A percentile compares a stretch with the other conserved stretches of the same genome.
Evolutionary conservation across 2,888 invertebrate genomes (phyloP).

Genomic region (Drosophila infuscata): DNA sequence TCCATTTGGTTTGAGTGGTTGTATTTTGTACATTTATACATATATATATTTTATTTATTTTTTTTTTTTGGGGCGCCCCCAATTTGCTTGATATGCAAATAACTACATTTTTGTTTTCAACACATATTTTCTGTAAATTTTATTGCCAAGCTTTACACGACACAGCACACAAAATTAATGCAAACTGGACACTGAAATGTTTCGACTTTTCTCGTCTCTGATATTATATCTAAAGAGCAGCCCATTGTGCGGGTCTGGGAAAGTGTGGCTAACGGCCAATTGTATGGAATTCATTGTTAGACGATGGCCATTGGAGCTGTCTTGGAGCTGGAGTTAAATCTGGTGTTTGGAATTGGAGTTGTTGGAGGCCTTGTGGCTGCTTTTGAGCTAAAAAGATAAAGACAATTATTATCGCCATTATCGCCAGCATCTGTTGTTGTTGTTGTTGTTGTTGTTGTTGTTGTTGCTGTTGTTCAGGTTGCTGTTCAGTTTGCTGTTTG

Average conservation of each 20-base stretch:
- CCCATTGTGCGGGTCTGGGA: slow-evolving; percentile 75
- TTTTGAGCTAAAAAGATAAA: slow-evolving; percentile 75
- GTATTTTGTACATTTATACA: slow-evolving; percentile 6
- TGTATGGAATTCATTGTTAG: slow-evolving; percentile 64
- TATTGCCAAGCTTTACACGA: slow-evolving; percentile 57
- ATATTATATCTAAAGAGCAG: slow-evolving; percentile 51
- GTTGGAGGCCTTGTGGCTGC: slow-evolving; percentile 45
- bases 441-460: slow-evolving; percentile 44
- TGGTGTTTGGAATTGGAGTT: too few relatives aligned
- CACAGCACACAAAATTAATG: slow-evolving; percentile 50
- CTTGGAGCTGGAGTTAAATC: slow-evolving; percentile 2
- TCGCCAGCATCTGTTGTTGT: slow-evolving; percentile 72
- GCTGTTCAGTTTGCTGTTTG: slow-evolving; percentile 27
- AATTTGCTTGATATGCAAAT: slow-evolving; percentile 75
- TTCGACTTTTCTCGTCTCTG: slow-evolving; percentile 33
- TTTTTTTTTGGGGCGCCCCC: slow-evolving; percentile 32
- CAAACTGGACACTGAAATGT: slow-evolving; percentile 68
- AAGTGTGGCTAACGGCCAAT: slow-evolving; percentile 67
- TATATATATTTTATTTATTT: background rate
- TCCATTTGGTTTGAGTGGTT: slow-evolving; percentile 55
- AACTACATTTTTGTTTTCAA: slow-evolving; percentile 67
- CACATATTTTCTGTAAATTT: slow-evolving; percentile 73
- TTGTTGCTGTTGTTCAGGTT: slow-evolving; percentile 28
- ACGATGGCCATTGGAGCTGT: slow-evolving; percentile 17
- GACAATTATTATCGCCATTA: slow-evolving; percentile 81